Conservation (phyloP, 1,140 invertebrate genomes). For the Cyrtorhinus lividipennis region DNA sequence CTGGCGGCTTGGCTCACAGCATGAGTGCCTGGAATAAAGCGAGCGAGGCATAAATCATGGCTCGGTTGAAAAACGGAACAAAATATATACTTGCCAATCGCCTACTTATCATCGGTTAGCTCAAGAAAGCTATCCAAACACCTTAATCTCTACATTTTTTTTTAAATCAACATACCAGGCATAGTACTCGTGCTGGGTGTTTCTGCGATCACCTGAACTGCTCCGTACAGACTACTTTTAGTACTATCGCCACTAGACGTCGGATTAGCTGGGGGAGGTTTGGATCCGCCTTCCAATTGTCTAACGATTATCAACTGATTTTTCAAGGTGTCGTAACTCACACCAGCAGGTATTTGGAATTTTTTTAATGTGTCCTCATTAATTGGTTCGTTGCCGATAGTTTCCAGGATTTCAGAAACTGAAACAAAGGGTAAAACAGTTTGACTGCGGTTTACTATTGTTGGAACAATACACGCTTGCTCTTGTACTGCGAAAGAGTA, state of each 20-base stretch:
- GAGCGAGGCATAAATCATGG: not conserved
- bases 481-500: no score
- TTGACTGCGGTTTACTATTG: not conserved
- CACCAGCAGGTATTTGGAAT: constrained; percentile 13
- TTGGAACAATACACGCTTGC: no score
- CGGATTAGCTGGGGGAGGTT: not conserved
- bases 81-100: no score
- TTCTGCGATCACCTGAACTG: not conserved
- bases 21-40: not conserved
- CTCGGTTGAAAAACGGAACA: not conserved
- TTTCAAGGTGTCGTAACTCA: constrained; percentile 16
- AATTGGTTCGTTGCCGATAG: constrained; percentile 8
- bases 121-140: not conserved
- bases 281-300: not conserved
- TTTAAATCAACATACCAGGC: not conserved
- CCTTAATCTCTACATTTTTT: not conserved
- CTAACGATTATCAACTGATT: constrained; percentile 15
- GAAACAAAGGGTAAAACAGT: not conserved
- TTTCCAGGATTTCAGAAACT: constrained; percentile 3
- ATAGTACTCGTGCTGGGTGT: not conserved
- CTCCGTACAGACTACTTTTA: not conserved
- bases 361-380: not conserved
- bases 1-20: not conserved
- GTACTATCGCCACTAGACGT: constrained; percentile 8
- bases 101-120: not conserved